Percentiles rank a stretch among this genome's conserved stretches.
These are phyloP conservation scores for Priapulus caudatus DNA, from an alignment of 2,888 invertebrate species.

Conservation along the genomic window DNA sequence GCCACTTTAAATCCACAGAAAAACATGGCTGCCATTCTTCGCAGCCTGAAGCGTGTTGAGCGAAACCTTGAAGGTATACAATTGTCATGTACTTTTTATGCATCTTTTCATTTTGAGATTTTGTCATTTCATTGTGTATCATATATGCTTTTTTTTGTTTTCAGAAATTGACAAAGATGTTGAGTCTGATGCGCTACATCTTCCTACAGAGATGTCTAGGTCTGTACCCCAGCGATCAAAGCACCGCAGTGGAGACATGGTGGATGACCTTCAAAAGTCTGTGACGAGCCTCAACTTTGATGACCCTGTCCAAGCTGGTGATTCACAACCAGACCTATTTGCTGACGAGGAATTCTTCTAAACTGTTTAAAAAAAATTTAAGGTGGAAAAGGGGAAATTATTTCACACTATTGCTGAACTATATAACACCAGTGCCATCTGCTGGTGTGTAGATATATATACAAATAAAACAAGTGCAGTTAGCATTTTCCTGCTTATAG, in stretches of 20 bases:
- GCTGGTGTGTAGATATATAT: too few species aligned
- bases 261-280: neutral
- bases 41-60: neutral
- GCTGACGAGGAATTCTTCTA: slow-evolving; percentile 1
- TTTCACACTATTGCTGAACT: too few species aligned
- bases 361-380: too few species aligned
- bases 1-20: neutral
- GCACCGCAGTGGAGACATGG: neutral
- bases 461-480: too few species aligned
- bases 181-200: too few species aligned
- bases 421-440: too few species aligned
- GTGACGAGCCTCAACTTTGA: slow-evolving; percentile 1
- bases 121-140: neutral
- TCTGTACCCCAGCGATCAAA: neutral
- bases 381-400: too few species aligned
- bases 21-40: neutral
- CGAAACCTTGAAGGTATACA: neutral
- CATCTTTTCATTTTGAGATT: neutral
- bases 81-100: neutral
- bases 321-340: neutral
- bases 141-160: neutral
- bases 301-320: neutral
- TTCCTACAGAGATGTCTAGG: neutral
- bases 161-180: neutral
- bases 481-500: too few species aligned